Conservation (phyloP, 2,888 invertebrate genomes). For the Platycheirus rosarum region DNA sequence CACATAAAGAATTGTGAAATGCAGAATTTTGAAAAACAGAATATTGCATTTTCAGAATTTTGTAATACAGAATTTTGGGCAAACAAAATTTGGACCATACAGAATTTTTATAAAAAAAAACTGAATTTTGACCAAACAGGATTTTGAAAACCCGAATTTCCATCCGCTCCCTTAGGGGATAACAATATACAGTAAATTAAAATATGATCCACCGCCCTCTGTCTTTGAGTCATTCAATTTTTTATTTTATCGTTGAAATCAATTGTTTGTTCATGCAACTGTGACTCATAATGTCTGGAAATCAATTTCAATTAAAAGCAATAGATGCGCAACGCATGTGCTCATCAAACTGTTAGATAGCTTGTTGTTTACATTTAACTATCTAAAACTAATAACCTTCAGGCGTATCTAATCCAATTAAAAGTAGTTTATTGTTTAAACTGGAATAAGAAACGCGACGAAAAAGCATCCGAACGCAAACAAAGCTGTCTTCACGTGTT, state of each 20-base stretch:
- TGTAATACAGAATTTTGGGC: too few relatives aligned
- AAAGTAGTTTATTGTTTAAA: not conserved
- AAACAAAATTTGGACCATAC: too few relatives aligned
- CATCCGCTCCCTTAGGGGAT: too few relatives aligned
- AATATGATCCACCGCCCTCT: too few relatives aligned
- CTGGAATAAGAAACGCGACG: not conserved
- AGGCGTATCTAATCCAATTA: conserved; percentile 1
- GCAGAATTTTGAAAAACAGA: too few relatives aligned
- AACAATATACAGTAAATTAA: too few relatives aligned
- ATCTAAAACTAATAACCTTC: not conserved
- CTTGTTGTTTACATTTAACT: not conserved
- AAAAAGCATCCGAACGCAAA: conserved; percentile 8
- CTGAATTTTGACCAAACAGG: too few relatives aligned
- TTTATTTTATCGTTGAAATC: not conserved
- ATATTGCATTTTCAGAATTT: too few relatives aligned
- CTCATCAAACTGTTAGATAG: not conserved
- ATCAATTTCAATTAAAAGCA: conserved; percentile 12
- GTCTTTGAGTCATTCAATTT: not conserved
- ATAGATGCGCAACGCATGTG: conserved; percentile 9
- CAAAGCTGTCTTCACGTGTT: conserved; percentile 28
- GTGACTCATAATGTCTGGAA: not conserved
- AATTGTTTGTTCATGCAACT: not conserved
- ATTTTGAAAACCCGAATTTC: too few relatives aligned
- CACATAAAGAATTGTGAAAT: too few relatives aligned
- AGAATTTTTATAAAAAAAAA: too few relatives aligned